These are phyloP conservation scores for Rotaria magnacalcarata DNA, from an alignment of 2,888 invertebrate species.

Conservation along the genomic window DNA sequence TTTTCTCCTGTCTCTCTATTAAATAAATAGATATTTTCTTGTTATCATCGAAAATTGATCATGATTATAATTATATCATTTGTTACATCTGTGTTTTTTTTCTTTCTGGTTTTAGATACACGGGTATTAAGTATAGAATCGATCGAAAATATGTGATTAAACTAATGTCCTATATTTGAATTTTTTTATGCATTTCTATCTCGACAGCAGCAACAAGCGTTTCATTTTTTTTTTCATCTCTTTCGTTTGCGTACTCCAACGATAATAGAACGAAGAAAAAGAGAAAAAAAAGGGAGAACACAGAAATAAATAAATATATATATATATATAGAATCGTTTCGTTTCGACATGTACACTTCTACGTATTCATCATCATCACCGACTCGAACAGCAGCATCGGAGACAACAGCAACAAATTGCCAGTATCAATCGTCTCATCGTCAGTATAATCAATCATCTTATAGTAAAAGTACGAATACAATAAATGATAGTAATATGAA, in stretches of 20 bases:
- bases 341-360: constrained; percentile 25
- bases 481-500: not conserved
- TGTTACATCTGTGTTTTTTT: not conserved
- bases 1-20: no score
- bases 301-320: no score
- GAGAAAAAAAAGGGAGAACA: not conserved
- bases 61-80: not conserved
- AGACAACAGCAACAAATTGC: not conserved
- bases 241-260: not conserved
- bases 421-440: not conserved
- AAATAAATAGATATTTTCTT: not conserved
- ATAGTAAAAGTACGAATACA: not conserved
- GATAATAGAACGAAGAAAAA: not conserved
- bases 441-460: not conserved
- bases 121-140: not conserved
- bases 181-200: not conserved
- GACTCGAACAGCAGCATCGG: not conserved
- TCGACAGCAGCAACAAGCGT: not conserved
- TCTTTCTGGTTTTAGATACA: not conserved
- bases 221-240: constrained; percentile 9
- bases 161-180: not conserved
- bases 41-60: not conserved
- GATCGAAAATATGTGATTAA: not conserved
- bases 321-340: not conserved
- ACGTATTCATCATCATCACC: constrained; percentile 2